Percentiles rank a stretch among this genome's conserved stretches.
phyloP scores from a whole-genome alignment of 2,888 invertebrate genomes.

The Acanthoscelides obtectus region DNA sequence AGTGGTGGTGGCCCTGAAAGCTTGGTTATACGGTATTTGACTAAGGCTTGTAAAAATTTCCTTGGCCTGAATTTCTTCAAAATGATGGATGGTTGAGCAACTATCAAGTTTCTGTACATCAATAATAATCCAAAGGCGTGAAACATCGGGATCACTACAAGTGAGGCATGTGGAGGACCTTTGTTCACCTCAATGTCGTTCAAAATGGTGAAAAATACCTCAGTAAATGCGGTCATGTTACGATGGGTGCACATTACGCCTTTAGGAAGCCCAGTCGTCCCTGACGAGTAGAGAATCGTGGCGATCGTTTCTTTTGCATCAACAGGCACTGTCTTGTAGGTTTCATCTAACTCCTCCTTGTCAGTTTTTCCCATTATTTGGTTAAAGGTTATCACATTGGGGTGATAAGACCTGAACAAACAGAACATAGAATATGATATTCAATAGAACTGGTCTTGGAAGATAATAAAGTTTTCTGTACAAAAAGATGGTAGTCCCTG shows the following conservation, averaged over 20 bases:
- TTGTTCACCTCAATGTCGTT: conserved; percentile 23
- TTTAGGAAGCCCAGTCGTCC: conserved; percentile 60
- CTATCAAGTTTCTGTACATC: conserved; percentile 54
- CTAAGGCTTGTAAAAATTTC: conserved; percentile 64
- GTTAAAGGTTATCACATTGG: conserved; percentile 26
- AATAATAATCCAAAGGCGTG: conserved; percentile 74
- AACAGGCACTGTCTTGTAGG: conserved; percentile 39
- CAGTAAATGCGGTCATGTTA: conserved; percentile 50
- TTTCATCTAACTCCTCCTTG: conserved; percentile 29
- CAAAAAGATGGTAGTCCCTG: too few relatives aligned
- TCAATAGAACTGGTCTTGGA: too few relatives aligned
- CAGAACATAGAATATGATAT: too few relatives aligned
- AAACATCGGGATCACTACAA: conserved; percentile 77
- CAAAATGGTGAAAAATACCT: conserved; percentile 29
- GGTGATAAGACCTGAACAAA: conserved; percentile 8
- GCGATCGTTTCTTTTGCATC: conserved; percentile 54
- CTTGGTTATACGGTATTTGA: conserved; percentile 55
- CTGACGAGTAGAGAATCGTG: conserved; percentile 59
- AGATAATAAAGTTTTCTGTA: too few relatives aligned
- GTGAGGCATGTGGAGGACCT: conserved; percentile 33
- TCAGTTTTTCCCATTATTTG: conserved; percentile 32
- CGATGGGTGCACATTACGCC: conserved; percentile 57
- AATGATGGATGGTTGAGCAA: conserved; percentile 52
- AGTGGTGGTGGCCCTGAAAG: conserved; percentile 72
- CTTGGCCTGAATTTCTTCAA: conserved; percentile 67